phyloP scores from a whole-genome alignment of 1,140 invertebrate genomes.

The Gonioctena quinquepunctata region DNA sequence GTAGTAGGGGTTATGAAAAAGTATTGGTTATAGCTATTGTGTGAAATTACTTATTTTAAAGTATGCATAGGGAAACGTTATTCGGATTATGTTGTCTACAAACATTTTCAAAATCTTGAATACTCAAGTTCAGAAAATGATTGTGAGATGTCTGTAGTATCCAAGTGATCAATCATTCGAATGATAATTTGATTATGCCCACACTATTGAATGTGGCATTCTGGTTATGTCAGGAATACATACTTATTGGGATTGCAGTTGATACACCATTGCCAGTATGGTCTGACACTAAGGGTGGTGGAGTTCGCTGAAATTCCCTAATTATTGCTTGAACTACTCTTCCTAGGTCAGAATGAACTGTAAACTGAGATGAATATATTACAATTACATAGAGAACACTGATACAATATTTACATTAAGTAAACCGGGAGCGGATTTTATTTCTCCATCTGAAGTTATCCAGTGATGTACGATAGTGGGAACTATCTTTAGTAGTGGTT shows the following conservation, averaged over 20 bases:
- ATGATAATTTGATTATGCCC: no score
- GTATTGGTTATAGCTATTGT: no score
- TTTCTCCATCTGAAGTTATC: conserved; percentile 67
- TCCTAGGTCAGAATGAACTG: conserved; percentile 75
- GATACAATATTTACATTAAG: conserved; percentile 63
- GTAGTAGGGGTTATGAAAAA: no score
- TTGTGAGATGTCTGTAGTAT: no score
- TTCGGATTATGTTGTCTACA: no score
- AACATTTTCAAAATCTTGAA: no score
- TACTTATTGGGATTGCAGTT: conserved; percentile 52
- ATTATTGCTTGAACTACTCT: conserved; percentile 78
- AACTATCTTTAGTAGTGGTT: conserved; percentile 69
- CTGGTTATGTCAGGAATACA: no score
- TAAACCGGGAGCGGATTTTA: conserved; percentile 71
- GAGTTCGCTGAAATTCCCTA: conserved; percentile 72
- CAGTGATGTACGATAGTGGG: conserved; percentile 70
- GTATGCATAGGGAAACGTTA: no score
- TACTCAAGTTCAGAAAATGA: no score
- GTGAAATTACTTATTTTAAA: no score
- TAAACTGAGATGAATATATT: conserved; percentile 62
- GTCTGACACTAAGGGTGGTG: conserved; percentile 59
- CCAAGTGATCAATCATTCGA: no score
- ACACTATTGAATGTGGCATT: no score
- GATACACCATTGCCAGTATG: conserved; percentile 44
- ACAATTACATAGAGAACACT: background rate